Evolutionary conservation across 1,140 invertebrate genomes (phyloP).

Genomic region (Drosophila melanogaster): DNA sequence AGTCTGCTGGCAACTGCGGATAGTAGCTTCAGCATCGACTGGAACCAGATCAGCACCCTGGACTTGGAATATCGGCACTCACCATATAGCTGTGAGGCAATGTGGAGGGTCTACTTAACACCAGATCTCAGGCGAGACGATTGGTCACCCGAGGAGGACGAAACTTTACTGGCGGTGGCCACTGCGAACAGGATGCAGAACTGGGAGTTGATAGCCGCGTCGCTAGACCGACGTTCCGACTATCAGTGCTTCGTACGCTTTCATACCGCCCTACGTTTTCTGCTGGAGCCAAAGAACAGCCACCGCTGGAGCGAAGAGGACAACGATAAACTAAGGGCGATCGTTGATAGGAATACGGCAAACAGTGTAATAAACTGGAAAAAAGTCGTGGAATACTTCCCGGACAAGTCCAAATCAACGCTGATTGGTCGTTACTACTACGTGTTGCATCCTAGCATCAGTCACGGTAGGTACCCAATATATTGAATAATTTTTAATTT

Average conservation of each 20-base stretch:
- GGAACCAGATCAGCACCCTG: conserved; percentile 83
- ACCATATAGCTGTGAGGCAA: conserved; percentile 86
- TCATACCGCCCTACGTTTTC: conserved; percentile 85
- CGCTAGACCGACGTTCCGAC: conserved; percentile 86
- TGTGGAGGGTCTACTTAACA: conserved; percentile 89
- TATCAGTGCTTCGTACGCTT: conserved; percentile 89
- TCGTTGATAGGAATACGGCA: conserved; percentile 86
- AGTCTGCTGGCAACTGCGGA: conserved; percentile 50
- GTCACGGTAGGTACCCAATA: conserved; percentile 50
- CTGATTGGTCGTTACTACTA: conserved; percentile 86
- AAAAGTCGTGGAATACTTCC: conserved; percentile 86
- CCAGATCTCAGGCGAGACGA: conserved; percentile 87
- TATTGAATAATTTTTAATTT: neutral
- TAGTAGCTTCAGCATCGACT: conserved; percentile 73
- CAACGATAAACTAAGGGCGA: conserved; percentile 85
- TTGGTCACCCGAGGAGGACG: conserved; percentile 87
- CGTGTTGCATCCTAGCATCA: conserved; percentile 81
- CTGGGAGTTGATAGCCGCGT: conserved; percentile 87
- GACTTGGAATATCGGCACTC: conserved; percentile 85
- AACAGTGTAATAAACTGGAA: conserved; percentile 89
- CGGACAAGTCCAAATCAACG: conserved; percentile 87
- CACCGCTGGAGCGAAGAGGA: conserved; percentile 87
- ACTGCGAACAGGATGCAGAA: conserved; percentile 86
- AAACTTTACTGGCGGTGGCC: conserved; percentile 85
- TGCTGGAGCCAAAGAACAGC: conserved; percentile 71